A percentile compares a stretch with the other conserved stretches of the same genome.
phyloP scores from a whole-genome alignment of 37 sponge, comb jelly and placozoan genomes.

The Haliclona indistincta region DNA sequence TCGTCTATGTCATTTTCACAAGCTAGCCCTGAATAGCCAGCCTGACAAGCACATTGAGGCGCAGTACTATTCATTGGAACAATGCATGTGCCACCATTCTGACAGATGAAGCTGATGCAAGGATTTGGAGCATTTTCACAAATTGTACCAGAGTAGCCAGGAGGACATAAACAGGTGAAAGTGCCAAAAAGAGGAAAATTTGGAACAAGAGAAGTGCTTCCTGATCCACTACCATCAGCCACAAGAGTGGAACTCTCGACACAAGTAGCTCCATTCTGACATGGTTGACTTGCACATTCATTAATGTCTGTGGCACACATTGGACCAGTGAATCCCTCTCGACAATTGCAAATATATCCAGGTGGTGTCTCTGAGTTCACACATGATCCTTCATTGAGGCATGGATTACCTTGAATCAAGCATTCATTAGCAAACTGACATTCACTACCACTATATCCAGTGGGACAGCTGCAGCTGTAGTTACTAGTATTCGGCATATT shows the following conservation, averaged over 20 bases:
- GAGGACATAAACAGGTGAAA: conserved; percentile 34
- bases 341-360: conserved; percentile 33
- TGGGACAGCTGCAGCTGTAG: conserved; percentile 15
- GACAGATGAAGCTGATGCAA: conserved; percentile 20
- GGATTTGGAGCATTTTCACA: conserved; percentile 35
- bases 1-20: conserved; percentile 72
- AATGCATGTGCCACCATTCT: conserved; percentile 35
- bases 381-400: conserved; percentile 55
- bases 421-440: conserved; percentile 41
- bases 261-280: conserved; percentile 66
- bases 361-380: background rate
- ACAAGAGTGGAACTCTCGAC: background rate
- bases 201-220: too few species aligned
- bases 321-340: conserved; percentile 54
- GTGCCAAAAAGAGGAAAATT: conserved; percentile 6
- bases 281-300: conserved; percentile 52
- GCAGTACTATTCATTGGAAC: background rate
- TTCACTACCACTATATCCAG: conserved; percentile 52
- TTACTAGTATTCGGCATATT: conserved; percentile 8
- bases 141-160: conserved; percentile 28
- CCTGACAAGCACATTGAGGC: conserved; percentile 15
- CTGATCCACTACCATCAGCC: background rate
- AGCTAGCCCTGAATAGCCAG: conserved; percentile 28
- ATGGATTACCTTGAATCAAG: conserved; percentile 32
- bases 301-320: conserved; percentile 58